A percentile compares a stretch with the other conserved stretches of the same genome.
phyloP scores from a whole-genome alignment of 2,113 vertebrate species.

The Proterorhinus semilunaris region DNA sequence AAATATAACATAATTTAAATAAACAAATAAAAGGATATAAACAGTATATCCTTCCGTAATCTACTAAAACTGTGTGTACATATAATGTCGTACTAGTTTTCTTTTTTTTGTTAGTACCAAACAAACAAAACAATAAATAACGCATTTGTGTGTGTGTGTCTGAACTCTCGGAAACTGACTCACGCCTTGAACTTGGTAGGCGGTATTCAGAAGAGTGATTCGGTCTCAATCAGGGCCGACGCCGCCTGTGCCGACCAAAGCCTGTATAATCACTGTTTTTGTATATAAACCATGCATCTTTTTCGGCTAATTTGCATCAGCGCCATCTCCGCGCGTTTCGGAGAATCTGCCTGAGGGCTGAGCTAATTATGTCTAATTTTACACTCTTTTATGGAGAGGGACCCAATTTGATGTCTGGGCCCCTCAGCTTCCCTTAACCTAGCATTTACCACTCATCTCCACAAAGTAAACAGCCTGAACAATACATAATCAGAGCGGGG shows the following conservation, averaged over 20 bases:
- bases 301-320: slow-evolving; percentile 67
- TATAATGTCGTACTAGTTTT: no score
- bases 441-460: slow-evolving; percentile 72
- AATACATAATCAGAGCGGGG: slow-evolving; percentile 74
- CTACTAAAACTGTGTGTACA: no score
- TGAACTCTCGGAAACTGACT: not conserved
- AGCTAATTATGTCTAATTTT: slow-evolving; percentile 73
- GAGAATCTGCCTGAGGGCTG: slow-evolving; percentile 66
- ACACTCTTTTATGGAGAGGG: slow-evolving; percentile 64
- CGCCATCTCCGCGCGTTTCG: slow-evolving; percentile 55
- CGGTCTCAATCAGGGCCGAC: slow-evolving; percentile 58
- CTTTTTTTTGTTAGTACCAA: not conserved
- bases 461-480: slow-evolving; percentile 77
- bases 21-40: no score
- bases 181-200: slow-evolving; percentile 26
- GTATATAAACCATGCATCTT: slow-evolving; percentile 65
- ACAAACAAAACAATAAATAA: not conserved
- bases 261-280: slow-evolving; percentile 72
- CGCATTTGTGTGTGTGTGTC: not conserved
- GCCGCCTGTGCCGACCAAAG: slow-evolving; percentile 38
- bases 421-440: slow-evolving; percentile 76
- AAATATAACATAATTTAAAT: no score
- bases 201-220: slow-evolving; percentile 48
- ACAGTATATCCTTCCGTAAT: no score
- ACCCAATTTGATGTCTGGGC: slow-evolving; percentile 71